These are phyloP conservation scores for Meliscaeva auricollis DNA, from an alignment of 2,888 invertebrate species.

Conservation along the genomic window DNA sequence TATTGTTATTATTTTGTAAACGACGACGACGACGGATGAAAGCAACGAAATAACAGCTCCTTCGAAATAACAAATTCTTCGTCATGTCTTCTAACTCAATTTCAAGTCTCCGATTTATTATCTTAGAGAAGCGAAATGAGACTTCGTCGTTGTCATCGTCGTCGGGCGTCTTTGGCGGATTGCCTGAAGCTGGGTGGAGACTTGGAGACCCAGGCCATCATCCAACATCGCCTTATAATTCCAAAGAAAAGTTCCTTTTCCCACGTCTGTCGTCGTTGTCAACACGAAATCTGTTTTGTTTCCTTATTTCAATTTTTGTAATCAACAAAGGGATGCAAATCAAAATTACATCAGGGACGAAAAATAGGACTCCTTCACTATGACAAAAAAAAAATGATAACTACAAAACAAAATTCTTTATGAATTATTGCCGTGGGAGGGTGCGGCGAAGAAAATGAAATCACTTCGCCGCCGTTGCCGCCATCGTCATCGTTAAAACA, in stretches of 20 bases:
- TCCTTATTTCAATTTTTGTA: conserved; percentile 48
- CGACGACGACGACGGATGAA: conserved; percentile 49
- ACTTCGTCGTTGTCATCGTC: conserved; percentile 19
- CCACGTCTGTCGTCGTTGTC: conserved; percentile 51
- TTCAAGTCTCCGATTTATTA: conserved; percentile 49
- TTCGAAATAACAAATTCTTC: conserved; percentile 34
- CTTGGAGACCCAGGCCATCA: conserved; percentile 45
- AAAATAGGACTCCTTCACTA: conserved; percentile 6
- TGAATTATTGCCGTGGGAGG: neutral
- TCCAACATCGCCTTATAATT: conserved; percentile 41
- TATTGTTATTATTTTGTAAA: conserved; percentile 73
- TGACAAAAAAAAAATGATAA: conserved; percentile 26
- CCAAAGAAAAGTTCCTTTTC: conserved; percentile 45
- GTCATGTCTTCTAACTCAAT: conserved; percentile 65
- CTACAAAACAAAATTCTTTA: conserved; percentile 16
- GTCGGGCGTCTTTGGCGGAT: conserved; percentile 38
- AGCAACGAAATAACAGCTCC: conserved; percentile 59
- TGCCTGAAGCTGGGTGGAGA: conserved; percentile 39
- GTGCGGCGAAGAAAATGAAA: conserved; percentile 47
- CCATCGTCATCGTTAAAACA: conserved; percentile 70
- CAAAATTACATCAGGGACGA: conserved; percentile 67
- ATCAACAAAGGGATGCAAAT: conserved; percentile 66
- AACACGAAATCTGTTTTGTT: conserved; percentile 37
- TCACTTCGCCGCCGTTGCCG: conserved; percentile 65
- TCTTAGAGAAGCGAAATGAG: conserved; percentile 47